Base-by-base conservation (phyloP, 2,888 invertebrate genomes). In the Cheiracanthium punctorium region DNA sequence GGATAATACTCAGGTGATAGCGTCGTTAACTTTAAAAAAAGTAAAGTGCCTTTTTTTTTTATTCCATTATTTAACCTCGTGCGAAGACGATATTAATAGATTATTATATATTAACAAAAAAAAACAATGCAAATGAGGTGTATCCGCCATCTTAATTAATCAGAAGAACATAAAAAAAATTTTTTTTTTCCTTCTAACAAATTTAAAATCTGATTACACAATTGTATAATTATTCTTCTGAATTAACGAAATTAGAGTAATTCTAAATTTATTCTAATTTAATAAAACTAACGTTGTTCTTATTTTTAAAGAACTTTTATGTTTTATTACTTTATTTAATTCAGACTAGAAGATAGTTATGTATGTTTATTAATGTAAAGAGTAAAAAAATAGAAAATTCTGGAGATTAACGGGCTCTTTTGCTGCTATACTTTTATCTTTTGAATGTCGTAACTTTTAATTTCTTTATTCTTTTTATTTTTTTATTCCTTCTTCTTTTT, bases 241-340 rank as follows among this genome's bases (percentile, higher is more conserved):
- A 58, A 24, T 58, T 58, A 58, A 58, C 58, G 58, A 58, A 58
- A 24, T 58, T 58, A 58, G 24, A 58, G 12, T 58, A 58, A 58
- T 58, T 58, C 24, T 24, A 24, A 58, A 58, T 58, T 58, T 58
- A 58, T 24, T 58, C 58, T 58, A 58, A 58, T 58, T 58, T 58
- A 20, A 58, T 24, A 24, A 24, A 58, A 58, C 17, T 58, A 1
- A 24, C 2, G 20, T 58, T 58, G 24, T 58, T 58, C 58, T 58
- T 24, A 58, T 24, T n/a, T n/a, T 58, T 24, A 58, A 58, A 58
- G 58, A 58, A 24, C 24, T 58, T 58, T 58, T 2, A 4, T 20
- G 24, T 5, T 58, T 58, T 58, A 58, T 48, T 48, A 10, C 43
- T 10, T 48, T 48, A 48, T 58, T 58, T 58, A 24, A 58, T 24